Base-by-base conservation (phyloP, 2,797 vertebrate species). In the Lithobates pipiens region DNA sequence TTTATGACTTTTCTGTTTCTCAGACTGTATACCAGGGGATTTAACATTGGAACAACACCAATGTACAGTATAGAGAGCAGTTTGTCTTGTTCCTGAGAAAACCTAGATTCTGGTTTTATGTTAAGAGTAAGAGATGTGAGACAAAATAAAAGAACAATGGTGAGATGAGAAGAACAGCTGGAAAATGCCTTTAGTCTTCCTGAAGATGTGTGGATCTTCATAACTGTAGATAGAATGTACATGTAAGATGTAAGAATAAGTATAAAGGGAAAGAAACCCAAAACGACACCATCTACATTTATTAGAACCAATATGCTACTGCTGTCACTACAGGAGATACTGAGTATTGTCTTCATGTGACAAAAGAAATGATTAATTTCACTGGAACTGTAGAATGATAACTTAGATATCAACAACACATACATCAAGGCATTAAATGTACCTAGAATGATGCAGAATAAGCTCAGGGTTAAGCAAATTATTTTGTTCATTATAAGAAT, bases 291-390 rank as follows among this genome's bases (percentile, higher is more conserved):
- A 65, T 82, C 79, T 13, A 82, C 23, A 11, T 18, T 63, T 46
- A 86, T 86, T 25, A 86, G 32, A 25, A 72, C 15, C 9, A 18
- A 36, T 44, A 82, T 82, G 1, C 16, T 23, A 25, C 0, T 29
- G 5, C 42, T 67, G 23, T 86, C 54, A 32, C 7, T 77, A 18
- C 29, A 13, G 11, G 73, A 61, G 4, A 82, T 36, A 1, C 18
- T 23, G 3, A 86, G 50, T 27, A 86, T 25, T 16, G 85, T 72
- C 46, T 82, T 86, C 74, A 82, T 76, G 27, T 86, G 79, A 73
- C 85, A 86, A 46, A 86, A 86, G 39, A 86, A 76, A 77, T 86
- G 79, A n/a, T 86, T 82, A 34, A 86, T 72, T 72, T 77, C 27
- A 8, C 46, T 27, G 13, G 0, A 29, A 29, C 36, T 65, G 15